These are phyloP conservation scores for Mystacornis crossleyi DNA, from an alignment of 2,113 vertebrate genomes.

Conservation along the genomic window DNA sequence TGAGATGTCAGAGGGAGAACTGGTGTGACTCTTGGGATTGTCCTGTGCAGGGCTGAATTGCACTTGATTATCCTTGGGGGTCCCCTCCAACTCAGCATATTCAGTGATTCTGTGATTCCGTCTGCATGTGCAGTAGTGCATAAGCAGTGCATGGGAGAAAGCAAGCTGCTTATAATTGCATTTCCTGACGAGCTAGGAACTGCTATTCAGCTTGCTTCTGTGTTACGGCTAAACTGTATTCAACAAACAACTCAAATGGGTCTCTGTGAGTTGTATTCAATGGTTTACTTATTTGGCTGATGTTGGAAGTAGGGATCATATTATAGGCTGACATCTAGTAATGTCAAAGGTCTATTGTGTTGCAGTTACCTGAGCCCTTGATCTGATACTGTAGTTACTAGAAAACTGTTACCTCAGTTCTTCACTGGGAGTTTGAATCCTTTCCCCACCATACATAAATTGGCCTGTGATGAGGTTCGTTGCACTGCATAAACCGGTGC, in stretches of 20 bases:
- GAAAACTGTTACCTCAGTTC: not conserved
- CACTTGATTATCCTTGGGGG: not conserved
- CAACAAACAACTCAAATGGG: not conserved
- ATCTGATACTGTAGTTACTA: not conserved
- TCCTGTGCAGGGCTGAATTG: not conserved
- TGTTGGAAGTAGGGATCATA: not conserved
- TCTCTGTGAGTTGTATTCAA: not conserved
- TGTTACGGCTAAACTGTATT: not conserved
- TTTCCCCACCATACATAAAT: not conserved
- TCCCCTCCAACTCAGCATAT: not conserved
- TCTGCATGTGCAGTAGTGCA: not conserved
- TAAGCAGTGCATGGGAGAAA: not conserved
- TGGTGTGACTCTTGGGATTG: not conserved
- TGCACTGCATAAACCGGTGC: not conserved
- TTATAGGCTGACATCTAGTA: not conserved
- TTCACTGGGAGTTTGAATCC: not conserved
- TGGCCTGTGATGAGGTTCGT: not conserved
- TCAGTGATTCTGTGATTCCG: not conserved
- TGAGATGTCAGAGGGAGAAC: not conserved
- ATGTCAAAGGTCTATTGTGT: accelerated
- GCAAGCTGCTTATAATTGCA: not conserved
- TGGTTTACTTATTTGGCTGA: not conserved
- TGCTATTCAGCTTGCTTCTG: not conserved
- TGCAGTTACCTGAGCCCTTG: not conserved
- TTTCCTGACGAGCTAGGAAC: not conserved